phyloP scores from a whole-genome alignment of 1,140 invertebrate species.

The Heterodera schachtii region DNA sequence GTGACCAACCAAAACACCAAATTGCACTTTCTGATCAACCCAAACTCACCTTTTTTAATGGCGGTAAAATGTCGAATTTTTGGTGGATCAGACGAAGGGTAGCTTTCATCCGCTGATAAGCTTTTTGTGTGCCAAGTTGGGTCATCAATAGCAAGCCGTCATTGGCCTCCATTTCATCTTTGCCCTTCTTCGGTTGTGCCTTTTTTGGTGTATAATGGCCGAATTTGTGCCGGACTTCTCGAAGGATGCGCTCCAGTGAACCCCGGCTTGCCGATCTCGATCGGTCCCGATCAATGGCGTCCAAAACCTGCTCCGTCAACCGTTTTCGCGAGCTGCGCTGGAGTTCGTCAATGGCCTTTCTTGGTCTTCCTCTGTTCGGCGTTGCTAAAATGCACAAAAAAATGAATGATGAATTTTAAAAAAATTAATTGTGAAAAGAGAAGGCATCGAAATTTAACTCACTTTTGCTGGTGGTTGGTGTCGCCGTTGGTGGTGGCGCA shows the following conservation, averaged over 20 bases:
- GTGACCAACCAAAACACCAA: neutral
- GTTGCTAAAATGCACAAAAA: too few relatives aligned
- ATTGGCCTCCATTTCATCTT: neutral
- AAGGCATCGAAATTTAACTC: too few relatives aligned
- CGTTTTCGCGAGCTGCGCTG: too few relatives aligned
- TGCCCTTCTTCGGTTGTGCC: neutral
- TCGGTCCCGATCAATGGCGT: too few relatives aligned
- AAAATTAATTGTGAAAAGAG: too few relatives aligned
- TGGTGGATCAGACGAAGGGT: neutral
- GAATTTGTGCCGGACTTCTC: neutral
- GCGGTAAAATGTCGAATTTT: neutral
- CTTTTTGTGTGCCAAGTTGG: neutral
- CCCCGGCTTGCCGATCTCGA: too few relatives aligned
- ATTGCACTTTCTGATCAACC: neutral
- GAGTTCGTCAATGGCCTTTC: too few relatives aligned
- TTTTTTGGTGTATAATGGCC: neutral
- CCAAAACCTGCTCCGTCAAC: too few relatives aligned
- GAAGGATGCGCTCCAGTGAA: neutral
- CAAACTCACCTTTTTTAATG: neutral
- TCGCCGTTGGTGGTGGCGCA: too few relatives aligned
- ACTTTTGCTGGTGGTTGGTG: too few relatives aligned
- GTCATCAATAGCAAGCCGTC: neutral
- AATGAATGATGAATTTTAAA: too few relatives aligned
- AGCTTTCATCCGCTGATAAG: neutral
- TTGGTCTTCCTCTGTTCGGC: too few relatives aligned